These are phyloP conservation scores for Exephanes ischioxanthus DNA, from an alignment of 2,888 invertebrate genomes.

Conservation along the genomic window DNA sequence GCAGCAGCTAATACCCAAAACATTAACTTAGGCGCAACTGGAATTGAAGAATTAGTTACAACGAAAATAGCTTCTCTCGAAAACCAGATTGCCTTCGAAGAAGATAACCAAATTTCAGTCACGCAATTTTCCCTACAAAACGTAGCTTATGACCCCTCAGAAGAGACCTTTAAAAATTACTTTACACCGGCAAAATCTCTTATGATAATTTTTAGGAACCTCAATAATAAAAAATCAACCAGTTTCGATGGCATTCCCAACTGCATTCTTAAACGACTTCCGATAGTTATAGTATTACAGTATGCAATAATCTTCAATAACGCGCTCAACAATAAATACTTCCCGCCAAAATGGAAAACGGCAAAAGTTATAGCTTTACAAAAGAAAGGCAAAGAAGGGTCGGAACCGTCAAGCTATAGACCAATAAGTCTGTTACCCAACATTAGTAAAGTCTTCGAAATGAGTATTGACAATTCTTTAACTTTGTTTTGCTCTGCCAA, in stretches of 20 bases:
- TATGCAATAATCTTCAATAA: background rate
- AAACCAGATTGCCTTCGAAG: background rate
- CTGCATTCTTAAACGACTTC: slow-evolving; percentile 11
- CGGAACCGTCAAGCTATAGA: background rate
- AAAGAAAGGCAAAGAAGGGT: background rate
- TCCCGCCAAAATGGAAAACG: background rate
- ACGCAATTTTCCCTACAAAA: background rate
- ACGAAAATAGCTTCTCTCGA: too few relatives aligned
- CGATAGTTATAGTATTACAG: background rate
- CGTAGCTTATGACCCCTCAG: background rate
- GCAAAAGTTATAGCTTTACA: background rate
- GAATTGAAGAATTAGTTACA: background rate
- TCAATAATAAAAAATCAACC: background rate
- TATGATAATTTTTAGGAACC: background rate
- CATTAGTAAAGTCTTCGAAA: background rate
- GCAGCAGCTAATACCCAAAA: background rate
- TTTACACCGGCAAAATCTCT: background rate
- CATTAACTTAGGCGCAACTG: background rate
- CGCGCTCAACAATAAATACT: background rate
- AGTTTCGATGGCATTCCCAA: slow-evolving; percentile 9
- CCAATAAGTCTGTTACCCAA: background rate
- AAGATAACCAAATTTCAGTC: background rate
- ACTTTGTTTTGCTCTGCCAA: background rate
- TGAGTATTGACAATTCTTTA: background rate
- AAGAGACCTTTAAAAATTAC: background rate